Evolutionary conservation across 2,113 vertebrate species (phyloP).

Genomic region (Chauna torquata): DNA sequence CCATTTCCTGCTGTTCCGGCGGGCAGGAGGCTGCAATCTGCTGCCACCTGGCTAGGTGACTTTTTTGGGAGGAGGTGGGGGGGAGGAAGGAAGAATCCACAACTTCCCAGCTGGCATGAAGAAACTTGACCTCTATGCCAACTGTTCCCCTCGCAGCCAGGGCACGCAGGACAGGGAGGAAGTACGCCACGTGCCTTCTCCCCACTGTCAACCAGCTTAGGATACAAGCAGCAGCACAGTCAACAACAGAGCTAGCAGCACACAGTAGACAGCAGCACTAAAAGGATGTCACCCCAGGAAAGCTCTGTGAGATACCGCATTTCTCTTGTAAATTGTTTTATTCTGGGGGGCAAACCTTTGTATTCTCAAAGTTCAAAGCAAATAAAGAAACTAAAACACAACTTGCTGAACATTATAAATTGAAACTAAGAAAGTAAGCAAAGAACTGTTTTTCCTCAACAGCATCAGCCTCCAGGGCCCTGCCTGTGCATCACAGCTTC

Average conservation of each 20-base stretch:
- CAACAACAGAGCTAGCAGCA: background rate
- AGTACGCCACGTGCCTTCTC: background rate
- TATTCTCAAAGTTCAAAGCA: background rate
- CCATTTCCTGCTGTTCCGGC: background rate
- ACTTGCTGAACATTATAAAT: background rate
- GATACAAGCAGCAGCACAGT: background rate
- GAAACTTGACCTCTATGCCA: constrained; percentile 10
- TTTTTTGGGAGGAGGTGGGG: background rate
- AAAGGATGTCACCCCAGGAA: background rate
- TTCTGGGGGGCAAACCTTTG: background rate
- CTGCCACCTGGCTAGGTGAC: background rate
- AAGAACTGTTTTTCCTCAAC: background rate
- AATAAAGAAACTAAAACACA: background rate
- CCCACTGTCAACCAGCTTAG: background rate
- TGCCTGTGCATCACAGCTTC: background rate
- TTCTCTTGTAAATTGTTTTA: background rate
- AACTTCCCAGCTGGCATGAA: background rate
- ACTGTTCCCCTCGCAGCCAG: background rate
- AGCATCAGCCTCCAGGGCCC: background rate
- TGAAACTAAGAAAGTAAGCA: background rate
- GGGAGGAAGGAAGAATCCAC: constrained; percentile 20
- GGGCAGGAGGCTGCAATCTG: background rate
- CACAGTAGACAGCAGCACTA: background rate
- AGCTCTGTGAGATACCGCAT: background rate
- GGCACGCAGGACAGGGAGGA: background rate